Conservation (phyloP, 2,113 vertebrate species). For the Dendropsophus ebraccatus region DNA sequence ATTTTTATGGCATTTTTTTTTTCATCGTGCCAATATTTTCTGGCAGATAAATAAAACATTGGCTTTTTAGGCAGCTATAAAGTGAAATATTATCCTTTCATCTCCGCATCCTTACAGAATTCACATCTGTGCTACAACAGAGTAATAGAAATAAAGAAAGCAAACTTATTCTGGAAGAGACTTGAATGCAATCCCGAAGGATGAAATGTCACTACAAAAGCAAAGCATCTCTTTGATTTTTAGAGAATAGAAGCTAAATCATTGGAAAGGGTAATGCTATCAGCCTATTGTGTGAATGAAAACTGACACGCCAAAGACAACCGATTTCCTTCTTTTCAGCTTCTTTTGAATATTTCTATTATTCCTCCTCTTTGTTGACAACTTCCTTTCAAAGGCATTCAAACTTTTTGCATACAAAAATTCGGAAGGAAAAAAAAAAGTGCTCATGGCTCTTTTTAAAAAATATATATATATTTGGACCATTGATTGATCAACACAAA, state of each 20-base stretch:
- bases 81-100: conserved; percentile 56
- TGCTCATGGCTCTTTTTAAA: background rate
- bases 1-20: conserved; percentile 22
- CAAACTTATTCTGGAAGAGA: conserved; percentile 12
- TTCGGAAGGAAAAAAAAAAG: background rate
- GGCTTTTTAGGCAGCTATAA: conserved; percentile 35
- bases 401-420: conserved; percentile 41
- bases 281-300: conserved; percentile 49
- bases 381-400: conserved; percentile 45
- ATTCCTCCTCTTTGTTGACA: conserved; percentile 43
- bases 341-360: conserved; percentile 51
- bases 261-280: conserved; percentile 50
- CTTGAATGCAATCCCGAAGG: conserved; percentile 47
- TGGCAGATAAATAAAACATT: conserved; percentile 47
- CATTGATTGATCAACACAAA: no score
- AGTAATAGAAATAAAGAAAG: conserved; percentile 51
- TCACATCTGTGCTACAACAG: conserved; percentile 21
- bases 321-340: conserved; percentile 17
- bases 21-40: conserved; percentile 5
- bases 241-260: conserved; percentile 55
- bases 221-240: conserved; percentile 43
- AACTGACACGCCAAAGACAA: conserved; percentile 44
- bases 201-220: conserved; percentile 58
- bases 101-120: conserved; percentile 35
- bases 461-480: no score